Base-by-base conservation (phyloP, 2,113 vertebrate species). In the Cyrtonyx montezumae region DNA sequence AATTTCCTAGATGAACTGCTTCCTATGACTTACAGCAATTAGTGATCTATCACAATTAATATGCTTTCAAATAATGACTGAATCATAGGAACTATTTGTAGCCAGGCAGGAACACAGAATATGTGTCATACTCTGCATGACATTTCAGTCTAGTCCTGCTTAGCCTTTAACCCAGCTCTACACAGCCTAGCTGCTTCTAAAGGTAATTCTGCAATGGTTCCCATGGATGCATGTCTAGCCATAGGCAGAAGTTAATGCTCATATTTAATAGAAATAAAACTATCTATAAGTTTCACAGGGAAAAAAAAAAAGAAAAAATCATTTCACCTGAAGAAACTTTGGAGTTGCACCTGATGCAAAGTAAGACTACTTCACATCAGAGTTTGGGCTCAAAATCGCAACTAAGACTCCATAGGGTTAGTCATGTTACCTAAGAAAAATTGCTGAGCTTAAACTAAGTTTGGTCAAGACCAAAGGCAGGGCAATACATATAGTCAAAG, bases 281-380 rank as follows among this genome's bases (percentile, higher is more conserved):
- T 34, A 56, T 13, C 22, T 37, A 20, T 28, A 78, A 67, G 19
- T 34, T 61, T 28, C 51, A 48, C 7, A 30, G 6, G 15, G 45
- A 21, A 32, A 55, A 56, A 61, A 61, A 59, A 25, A 17, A 61
- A 59, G 23, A 25, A 20, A 45, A 93, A 55, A 55, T 34, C 1
- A 0, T 13, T 13, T 15, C 0, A 0, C 19, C 36, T 48, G 45
- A 76, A 70, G 37, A 61, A 25, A 12, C 9, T 17, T 4, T 23
- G 11, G 12, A 53, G 21, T 36, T n/a, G 30, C 20, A 46, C 12
- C 16, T 36, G 10, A 19, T 80, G 30, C 14, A 61, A 36, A 70
- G 25, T 65, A 17, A 48, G 5, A 53, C 17, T 42, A 28, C 56
- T 79, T 56, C 46, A 48, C 46, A 21, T 48, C 46, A 20, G 46